These are phyloP conservation scores for Asteroscopus sphinx DNA, from an alignment of 2,888 invertebrate species.

Conservation along the genomic window DNA sequence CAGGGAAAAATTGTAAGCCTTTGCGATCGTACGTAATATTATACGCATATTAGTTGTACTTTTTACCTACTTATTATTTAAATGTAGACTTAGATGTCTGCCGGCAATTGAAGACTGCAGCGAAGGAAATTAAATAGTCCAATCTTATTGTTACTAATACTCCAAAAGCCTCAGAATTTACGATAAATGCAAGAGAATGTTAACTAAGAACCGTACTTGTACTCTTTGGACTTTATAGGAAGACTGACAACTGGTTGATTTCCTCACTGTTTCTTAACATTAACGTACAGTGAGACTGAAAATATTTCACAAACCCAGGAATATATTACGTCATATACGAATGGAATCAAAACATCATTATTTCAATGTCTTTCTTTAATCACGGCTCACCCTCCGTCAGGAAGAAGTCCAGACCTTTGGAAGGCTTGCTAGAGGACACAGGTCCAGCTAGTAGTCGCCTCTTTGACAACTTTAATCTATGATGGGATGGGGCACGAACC, in stretches of 20 bases:
- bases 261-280: slow-evolving; percentile 23
- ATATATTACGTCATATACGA: not conserved
- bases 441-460: no score
- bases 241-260: slow-evolving; percentile 29
- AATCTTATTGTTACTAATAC: slow-evolving; percentile 27
- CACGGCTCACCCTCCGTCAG: no score
- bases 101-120: slow-evolving; percentile 16
- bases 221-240: slow-evolving; percentile 30
- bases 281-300: slow-evolving; percentile 19
- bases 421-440: no score
- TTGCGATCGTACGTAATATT: slow-evolving; percentile 1
- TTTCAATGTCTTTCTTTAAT: no score
- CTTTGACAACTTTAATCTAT: no score
- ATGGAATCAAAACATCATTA: not conserved
- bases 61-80: slow-evolving; percentile 22
- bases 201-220: slow-evolving; percentile 23
- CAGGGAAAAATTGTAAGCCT: slow-evolving; percentile 3
- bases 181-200: slow-evolving; percentile 20
- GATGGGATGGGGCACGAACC: no score
- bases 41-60: slow-evolving; percentile 40
- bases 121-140: slow-evolving; percentile 4
- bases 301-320: slow-evolving; percentile 9
- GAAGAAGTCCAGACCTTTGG: no score
- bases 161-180: slow-evolving; percentile 42
- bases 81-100: slow-evolving; percentile 9